These are phyloP conservation scores for Leptinotarsa peninsularis DNA, from an alignment of 2,888 invertebrate genomes.

Conservation along the genomic window DNA sequence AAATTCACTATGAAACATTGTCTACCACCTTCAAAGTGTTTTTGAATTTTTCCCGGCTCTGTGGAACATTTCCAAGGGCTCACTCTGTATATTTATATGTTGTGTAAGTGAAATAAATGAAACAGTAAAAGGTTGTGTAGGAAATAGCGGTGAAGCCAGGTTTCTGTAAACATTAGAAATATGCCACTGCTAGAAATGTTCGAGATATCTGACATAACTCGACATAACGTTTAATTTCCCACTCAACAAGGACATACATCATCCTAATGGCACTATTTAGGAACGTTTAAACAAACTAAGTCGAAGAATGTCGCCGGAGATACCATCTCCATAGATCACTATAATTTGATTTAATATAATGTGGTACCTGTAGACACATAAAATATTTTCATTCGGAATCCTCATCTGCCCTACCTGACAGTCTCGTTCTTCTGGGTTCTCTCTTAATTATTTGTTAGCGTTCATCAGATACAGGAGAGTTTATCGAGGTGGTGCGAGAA, in stretches of 20 bases:
- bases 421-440: constrained; percentile 43
- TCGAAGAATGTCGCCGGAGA: constrained; percentile 41
- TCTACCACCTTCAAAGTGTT: too few species aligned
- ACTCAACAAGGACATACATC: constrained; percentile 18
- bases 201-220: neutral
- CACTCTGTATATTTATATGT: too few species aligned
- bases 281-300: constrained; percentile 36
- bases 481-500: constrained; percentile 46
- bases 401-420: constrained; percentile 45
- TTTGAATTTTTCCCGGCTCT: too few species aligned
- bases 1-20: too few species aligned
- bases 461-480: constrained; percentile 47
- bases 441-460: constrained; percentile 51
- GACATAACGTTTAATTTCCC: constrained; percentile 9
- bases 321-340: constrained; percentile 42
- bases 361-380: constrained; percentile 46
- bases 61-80: too few species aligned
- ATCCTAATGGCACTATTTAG: constrained; percentile 36
- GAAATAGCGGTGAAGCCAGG: neutral
- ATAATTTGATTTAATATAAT: constrained; percentile 51
- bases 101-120: too few species aligned
- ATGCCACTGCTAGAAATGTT: neutral
- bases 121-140: neutral
- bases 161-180: neutral
- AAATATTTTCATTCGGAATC: constrained; percentile 46